Conservation (phyloP, 2,113 vertebrate species). For the Motacilla alba region DNA sequence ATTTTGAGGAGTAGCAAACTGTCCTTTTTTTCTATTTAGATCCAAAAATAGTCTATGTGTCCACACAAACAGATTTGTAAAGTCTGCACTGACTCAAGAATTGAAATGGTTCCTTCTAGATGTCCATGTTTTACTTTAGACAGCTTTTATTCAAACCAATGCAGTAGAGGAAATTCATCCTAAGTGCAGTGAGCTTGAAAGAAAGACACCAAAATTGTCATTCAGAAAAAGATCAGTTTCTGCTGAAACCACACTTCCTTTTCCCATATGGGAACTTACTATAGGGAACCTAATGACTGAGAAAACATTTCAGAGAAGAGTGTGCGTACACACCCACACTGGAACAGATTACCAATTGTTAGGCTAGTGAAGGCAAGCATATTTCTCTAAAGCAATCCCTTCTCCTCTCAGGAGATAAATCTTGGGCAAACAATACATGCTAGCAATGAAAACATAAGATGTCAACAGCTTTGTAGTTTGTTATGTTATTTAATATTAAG, state of each 20-base stretch:
- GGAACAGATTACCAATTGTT: constrained; percentile 39
- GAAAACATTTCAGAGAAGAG: constrained; percentile 23
- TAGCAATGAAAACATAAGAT: neutral
- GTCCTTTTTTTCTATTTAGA: neutral
- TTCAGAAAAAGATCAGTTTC: constrained; percentile 35
- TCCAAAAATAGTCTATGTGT: neutral
- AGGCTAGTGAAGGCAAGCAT: constrained; percentile 19
- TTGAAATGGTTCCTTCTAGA: neutral
- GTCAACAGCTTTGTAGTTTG: constrained; percentile 22
- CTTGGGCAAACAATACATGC: constrained; percentile 41
- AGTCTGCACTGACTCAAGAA: neutral
- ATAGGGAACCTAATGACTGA: neutral
- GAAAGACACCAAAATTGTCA: constrained; percentile 4
- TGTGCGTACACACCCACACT: neutral
- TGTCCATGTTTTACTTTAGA: constrained; percentile 18
- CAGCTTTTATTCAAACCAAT: neutral
- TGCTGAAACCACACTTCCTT: constrained; percentile 20
- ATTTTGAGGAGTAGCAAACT: neutral
- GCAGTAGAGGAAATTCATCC: constrained; percentile 2
- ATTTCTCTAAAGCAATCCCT: constrained; percentile 25
- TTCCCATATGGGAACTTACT: neutral
- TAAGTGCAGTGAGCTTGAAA: neutral
- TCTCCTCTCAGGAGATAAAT: constrained; percentile 31
- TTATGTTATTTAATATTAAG: neutral
- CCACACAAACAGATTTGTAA: neutral